Evolutionary conservation across 1,140 invertebrate genomes (phyloP).

Genomic region (Bombus turneri): DNA sequence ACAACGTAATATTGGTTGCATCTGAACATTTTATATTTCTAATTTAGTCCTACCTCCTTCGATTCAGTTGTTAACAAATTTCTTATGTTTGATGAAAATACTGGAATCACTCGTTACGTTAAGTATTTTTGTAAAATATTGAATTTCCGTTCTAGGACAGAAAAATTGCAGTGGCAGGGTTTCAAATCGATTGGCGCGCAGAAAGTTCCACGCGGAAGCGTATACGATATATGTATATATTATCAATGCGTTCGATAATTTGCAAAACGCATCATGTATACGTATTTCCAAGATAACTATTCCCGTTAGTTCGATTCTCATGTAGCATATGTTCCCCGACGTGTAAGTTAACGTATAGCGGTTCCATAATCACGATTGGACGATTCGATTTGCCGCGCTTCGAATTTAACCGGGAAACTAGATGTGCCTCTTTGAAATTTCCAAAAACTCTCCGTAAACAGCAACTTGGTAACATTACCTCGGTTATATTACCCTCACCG

Average conservation of each 20-base stretch:
- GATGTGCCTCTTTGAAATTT: conserved; percentile 41
- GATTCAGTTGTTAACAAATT: not conserved
- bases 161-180: not conserved
- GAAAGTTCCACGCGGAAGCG: not conserved
- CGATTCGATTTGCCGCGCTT: conserved; percentile 34
- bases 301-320: conserved; percentile 19
- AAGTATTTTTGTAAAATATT: not conserved
- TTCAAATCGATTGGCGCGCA: conserved; percentile 28
- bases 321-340: not conserved
- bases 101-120: too few relatives aligned
- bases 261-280: not conserved
- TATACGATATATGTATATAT: not conserved
- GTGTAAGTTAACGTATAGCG: not conserved
- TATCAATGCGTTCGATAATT: not conserved
- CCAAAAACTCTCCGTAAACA: conserved; percentile 50
- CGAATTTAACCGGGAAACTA: conserved; percentile 10
- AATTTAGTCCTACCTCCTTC: too few relatives aligned
- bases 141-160: not conserved
- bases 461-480: conserved; percentile 59
- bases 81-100: not conserved
- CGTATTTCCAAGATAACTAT: not conserved
- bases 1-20: too few relatives aligned
- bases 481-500: conserved; percentile 55
- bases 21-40: not conserved
- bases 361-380: conserved; percentile 6